Percentiles rank a stretch among this genome's conserved stretches.
Evolutionary conservation across 2,113 vertebrate genomes (phyloP).

Genomic region (Solea solea): DNA sequence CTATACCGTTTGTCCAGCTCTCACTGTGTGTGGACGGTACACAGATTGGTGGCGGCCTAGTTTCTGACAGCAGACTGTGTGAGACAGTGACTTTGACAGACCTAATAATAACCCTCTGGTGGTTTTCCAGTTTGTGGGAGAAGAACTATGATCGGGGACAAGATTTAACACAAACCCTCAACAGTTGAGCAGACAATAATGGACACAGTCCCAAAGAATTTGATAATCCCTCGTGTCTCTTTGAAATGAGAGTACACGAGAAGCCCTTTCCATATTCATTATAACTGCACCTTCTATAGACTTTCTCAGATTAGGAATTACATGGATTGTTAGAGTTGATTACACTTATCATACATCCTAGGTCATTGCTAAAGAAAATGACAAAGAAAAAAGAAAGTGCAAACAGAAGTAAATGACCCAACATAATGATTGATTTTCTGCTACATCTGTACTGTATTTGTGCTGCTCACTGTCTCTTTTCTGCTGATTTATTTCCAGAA

Average conservation of each 20-base stretch:
- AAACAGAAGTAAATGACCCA: conserved; percentile 6
- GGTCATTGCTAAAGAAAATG: too few species aligned
- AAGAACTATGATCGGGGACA: conserved; percentile 19
- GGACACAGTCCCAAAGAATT: background rate
- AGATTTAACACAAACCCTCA: conserved; percentile 10
- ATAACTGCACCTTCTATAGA: too few species aligned
- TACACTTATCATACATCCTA: too few species aligned
- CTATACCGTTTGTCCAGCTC: conserved; percentile 6
- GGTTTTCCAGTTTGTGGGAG: conserved; percentile 42
- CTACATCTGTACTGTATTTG: background rate
- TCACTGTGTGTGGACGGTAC: background rate
- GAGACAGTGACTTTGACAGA: conserved; percentile 19
- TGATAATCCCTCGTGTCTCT: too few species aligned
- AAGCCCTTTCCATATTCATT: too few species aligned
- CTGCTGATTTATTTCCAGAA: conserved; percentile 24
- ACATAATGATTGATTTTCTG: conserved; percentile 8
- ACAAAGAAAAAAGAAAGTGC: too few species aligned
- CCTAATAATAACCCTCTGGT: conserved; percentile 58
- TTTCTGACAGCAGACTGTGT: conserved; percentile 13
- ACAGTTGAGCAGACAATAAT: background rate
- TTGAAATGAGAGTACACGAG: too few species aligned
- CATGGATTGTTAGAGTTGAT: too few species aligned
- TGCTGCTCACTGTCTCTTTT: background rate
- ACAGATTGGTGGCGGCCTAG: background rate
- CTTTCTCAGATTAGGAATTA: too few species aligned